Base-by-base conservation (phyloP, 2,113 vertebrate genomes). In the Platichthys flesus region DNA sequence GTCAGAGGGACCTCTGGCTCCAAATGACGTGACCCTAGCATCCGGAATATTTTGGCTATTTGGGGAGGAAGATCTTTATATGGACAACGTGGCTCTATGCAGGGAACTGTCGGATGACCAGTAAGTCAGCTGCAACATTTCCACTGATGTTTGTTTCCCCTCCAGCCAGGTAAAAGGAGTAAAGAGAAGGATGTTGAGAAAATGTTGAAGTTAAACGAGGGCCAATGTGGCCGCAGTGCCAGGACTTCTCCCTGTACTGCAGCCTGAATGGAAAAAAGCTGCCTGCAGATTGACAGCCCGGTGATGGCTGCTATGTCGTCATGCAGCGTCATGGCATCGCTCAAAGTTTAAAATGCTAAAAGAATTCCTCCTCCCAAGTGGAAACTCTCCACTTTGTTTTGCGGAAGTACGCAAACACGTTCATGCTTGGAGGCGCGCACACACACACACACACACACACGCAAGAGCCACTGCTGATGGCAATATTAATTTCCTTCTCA, bases 401-500 rank as follows among this genome's bases (percentile, higher is more conserved):
- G 79, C 72, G 51, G 78, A 75, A 80, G 55, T 76, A 77, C 76
- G 63, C 85, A 84, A 78, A 82, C 81, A 83, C 68, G 49, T 75
- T 51, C 35, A 18, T 45, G 63, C 84, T 66, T 67, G 69, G 74
- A 85, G 70, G 45, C 54, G 54, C 21, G 4, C 23, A 28, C 13
- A 15, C 72, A 65, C 78, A 58, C 90, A 87, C 23, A 13, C 13
- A 87, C 23, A 13, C 13, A 16, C 78, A 55, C 90, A 86, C 72
- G 82, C 86, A 85, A 87, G 70, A 88, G 84, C 88, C 68, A 20
- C 81, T 58, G 75, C 80, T 88, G 85, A 92, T 93, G 89, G 86
- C 86, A 74, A 92, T 91, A 94, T 95, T 96, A 94, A 95, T 96
- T 96, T 96, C 95, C 96, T 94, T 96, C 90, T 87, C 93, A 93